Conservation (phyloP, 1,140 invertebrate species). For the Choristoneura fumiferana region DNA sequence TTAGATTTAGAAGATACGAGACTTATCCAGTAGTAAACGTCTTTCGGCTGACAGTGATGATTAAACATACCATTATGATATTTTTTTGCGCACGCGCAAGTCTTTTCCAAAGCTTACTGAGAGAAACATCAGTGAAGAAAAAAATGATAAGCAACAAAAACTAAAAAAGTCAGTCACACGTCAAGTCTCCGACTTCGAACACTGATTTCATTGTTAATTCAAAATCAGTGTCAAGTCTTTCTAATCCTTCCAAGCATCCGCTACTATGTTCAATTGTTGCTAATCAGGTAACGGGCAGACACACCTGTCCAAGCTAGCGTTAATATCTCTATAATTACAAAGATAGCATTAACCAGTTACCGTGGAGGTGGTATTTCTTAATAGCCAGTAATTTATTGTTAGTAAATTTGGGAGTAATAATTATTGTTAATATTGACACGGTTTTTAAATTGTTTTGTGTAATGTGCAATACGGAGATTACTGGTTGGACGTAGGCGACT, state of each 20-base stretch:
- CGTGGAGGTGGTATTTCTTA: background rate
- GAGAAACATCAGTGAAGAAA: too few species aligned
- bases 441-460: background rate
- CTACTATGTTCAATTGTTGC: conserved; percentile 6
- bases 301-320: background rate
- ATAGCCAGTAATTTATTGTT: background rate
- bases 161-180: too few species aligned
- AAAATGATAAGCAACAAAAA: too few species aligned
- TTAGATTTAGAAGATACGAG: too few species aligned
- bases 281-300: background rate
- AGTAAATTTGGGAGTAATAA: background rate
- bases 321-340: conserved; percentile 12
- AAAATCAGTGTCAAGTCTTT: conserved; percentile 1
- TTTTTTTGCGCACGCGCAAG: too few species aligned
- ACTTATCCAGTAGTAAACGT: too few species aligned
- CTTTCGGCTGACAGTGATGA: too few species aligned
- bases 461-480: background rate
- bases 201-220: background rate
- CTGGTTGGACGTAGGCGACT: background rate
- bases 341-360: background rate
- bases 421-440: background rate
- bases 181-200: too few species aligned
- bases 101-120: too few species aligned
- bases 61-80: too few species aligned
- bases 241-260: background rate